Conservation (phyloP, 2,797 vertebrate species). For the Sus cebifrons region DNA sequence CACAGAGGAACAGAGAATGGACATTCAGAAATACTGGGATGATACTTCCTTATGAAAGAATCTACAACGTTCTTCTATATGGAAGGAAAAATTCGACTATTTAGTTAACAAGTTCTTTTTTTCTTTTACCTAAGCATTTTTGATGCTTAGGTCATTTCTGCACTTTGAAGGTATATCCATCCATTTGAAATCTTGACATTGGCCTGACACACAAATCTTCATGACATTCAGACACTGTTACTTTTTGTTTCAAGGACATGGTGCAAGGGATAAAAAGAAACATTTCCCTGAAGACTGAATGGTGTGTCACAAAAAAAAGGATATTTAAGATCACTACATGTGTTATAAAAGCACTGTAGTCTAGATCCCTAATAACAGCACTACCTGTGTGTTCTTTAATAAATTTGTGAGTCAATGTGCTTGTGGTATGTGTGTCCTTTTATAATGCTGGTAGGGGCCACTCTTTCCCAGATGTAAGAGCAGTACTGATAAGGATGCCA, state of each 20-base stretch:
- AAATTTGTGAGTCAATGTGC: neutral
- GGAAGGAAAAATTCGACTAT: neutral
- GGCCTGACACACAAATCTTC: neutral
- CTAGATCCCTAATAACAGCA: neutral
- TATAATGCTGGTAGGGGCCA: neutral
- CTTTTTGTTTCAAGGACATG: neutral
- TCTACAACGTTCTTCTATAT: neutral
- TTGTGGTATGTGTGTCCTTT: neutral
- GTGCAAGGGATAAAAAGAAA: neutral
- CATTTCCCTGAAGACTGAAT: neutral
- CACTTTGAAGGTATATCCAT: neutral
- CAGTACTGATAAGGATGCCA: neutral
- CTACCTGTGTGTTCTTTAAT: neutral
- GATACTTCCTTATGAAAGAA: neutral
- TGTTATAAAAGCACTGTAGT: neutral
- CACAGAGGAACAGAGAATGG: neutral
- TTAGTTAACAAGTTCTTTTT: neutral
- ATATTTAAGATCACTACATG: neutral
- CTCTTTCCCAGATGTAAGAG: neutral
- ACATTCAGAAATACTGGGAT: neutral
- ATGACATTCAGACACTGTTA: neutral
- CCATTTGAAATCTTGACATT: neutral
- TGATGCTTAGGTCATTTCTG: neutral
- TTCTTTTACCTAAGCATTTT: neutral
- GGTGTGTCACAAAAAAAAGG: neutral